Base-by-base conservation (phyloP, 2,113 vertebrate species). In the Pipa parva region DNA sequence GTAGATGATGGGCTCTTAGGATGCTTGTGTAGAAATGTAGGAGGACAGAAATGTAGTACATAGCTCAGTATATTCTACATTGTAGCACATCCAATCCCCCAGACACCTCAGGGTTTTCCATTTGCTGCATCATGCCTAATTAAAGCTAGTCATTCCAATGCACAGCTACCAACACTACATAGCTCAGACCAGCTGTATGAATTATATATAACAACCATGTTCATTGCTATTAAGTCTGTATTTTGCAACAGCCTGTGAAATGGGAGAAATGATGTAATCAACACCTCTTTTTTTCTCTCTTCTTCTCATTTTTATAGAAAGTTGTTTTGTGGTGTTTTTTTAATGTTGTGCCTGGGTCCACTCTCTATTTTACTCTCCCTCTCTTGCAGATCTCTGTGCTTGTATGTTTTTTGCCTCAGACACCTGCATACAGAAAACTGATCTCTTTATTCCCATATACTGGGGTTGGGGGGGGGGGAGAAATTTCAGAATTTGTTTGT, bases 71-170 rank as follows among this genome's bases (percentile, higher is more conserved):
- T 54, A 50, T 33, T 56, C 0, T 49, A n/a, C 37, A 51, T 33
- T 50, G 0, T 0, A 21, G 24, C 24, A 5, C 17, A 64, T 63
- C 20, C 15, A 17, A 1, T 24, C 21, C 51, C 61, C 8, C 66
- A 54, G 22, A 66, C 39, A 54, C 67, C 28, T 57, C 26, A 31
- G 55, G 20, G 29, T 50, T 71, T 20, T 66, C 3, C 29, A 26
- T 65, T 24, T 24, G 63, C 48, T 66, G 0, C 36, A 49, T 55
- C 7, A 21, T 3, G 37, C 2, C 68, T 65, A 74, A 60, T 71
- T 75, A 70, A 60, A 75, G 45, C 17, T 59, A 39, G 1, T 45
- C n/a, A 39, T 57, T 28, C 26, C 27, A 54, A 39, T 73, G 62
- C 50, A 25, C n/a, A 67, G 37, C 49, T 24, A 3, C 37, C 63